Evolutionary conservation across 2,113 vertebrate genomes (phyloP), one percentile per base, ranked within the genome.

Genomic region (Prietella phreatophila): DNA sequence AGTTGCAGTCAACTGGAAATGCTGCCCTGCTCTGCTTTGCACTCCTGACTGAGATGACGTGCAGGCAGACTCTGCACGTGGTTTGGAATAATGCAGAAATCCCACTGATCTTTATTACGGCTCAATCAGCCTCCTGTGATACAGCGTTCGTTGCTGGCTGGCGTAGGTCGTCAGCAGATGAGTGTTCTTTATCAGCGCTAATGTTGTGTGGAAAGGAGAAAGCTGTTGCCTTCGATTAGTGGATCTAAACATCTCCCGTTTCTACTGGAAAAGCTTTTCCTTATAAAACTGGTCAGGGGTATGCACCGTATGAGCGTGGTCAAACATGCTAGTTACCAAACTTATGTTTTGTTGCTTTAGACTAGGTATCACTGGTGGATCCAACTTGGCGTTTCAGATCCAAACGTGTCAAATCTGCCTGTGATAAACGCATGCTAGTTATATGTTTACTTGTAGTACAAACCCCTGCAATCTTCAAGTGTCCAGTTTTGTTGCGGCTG

Each of bases 21-120:
- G 4, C 42, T n/a, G 60, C 19, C 58, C n/a, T 53, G 47, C 56
- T 86, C 39, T 11, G 30, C 20, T 69, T 9, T 33, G 30, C 58
- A 67, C 42, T 69, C 47, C 50, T 82, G 61, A 71, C 50, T 55
- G 78, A 56, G 75, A 69, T 17, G 50, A 82, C 69, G 11, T 69
- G 76, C 76, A 86, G 61, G 13, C 58, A 63, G 85, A 65, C 80
- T 22, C 17, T 39, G 10, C 61, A 65, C 15, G 55, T 67, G 89
- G 87, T 88, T 81, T 82, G 63, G 11, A 53, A 19, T 61, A 88
- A 58, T 82, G 55, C 11, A 8, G 0, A 89, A 87, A 30, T 82
- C 69, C 82, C 82, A 78, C 71, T 63, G 71, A 86, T 58, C 56
- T 61, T 60, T 80, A 30, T 50, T 30, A 53, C 60, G 11, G 11